Percentiles rank a stretch among this genome's conserved stretches.
phyloP scores from a whole-genome alignment of 2,113 vertebrate genomes.

The Motacilla tschutschensis region DNA sequence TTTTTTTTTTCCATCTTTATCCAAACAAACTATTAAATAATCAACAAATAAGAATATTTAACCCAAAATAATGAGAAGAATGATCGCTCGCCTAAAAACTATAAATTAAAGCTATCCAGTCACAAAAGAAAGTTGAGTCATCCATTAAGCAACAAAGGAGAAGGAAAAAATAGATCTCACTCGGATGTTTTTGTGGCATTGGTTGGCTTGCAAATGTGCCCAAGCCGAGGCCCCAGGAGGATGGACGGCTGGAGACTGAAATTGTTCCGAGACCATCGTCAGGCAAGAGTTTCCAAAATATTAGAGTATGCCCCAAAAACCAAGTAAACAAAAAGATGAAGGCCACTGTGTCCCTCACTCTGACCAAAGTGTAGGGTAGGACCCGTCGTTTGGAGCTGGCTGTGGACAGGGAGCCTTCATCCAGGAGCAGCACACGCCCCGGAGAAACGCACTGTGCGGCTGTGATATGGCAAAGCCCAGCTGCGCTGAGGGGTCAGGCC shows the following conservation, averaged over 20 bases:
- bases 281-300: background rate
- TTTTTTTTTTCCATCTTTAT: slow-evolving; percentile 61
- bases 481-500: background rate
- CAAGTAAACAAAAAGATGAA: background rate
- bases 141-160: slow-evolving; percentile 61
- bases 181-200: slow-evolving; percentile 50
- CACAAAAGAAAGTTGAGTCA: slow-evolving; percentile 72
- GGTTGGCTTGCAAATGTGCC: slow-evolving; percentile 25
- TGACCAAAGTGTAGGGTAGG: background rate
- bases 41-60: slow-evolving; percentile 69
- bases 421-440: fast-evolving
- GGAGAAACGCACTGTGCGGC: fast-evolving
- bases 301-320: background rate
- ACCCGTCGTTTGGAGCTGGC: fast-evolving
- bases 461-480: background rate
- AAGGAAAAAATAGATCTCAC: slow-evolving; percentile 55
- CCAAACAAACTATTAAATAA: slow-evolving; percentile 72
- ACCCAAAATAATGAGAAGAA: slow-evolving; percentile 62
- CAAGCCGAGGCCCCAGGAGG: background rate
- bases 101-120: slow-evolving; percentile 68
- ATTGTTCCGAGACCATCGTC: background rate
- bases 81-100: slow-evolving; percentile 51
- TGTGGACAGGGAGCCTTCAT: background rate
- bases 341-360: background rate
- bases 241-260: background rate